A percentile compares a stretch with the other conserved stretches of the same genome.
These are phyloP conservation scores for Lordiphosa mommai DNA, from an alignment of 1,140 invertebrate species.

Conservation along the genomic window DNA sequence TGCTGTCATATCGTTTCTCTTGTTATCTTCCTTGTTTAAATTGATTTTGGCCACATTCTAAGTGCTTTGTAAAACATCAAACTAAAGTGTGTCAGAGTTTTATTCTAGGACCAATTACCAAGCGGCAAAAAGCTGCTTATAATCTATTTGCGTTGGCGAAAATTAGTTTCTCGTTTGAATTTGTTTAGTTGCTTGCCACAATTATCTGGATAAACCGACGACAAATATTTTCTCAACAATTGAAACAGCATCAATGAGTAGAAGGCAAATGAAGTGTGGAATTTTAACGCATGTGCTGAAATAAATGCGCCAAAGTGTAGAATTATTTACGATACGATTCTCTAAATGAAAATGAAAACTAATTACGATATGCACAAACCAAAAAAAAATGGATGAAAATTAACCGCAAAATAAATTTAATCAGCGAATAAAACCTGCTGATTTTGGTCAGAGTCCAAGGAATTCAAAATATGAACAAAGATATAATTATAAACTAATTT, in stretches of 20 bases:
- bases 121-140: slow-evolving; percentile 9
- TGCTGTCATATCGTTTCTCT: slow-evolving; percentile 46
- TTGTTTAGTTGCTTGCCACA: slow-evolving; percentile 14
- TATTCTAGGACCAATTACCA: background rate
- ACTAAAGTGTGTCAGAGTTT: background rate
- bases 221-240: slow-evolving; percentile 1
- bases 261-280: slow-evolving; percentile 1
- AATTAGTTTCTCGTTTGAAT: slow-evolving; percentile 5
- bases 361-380: slow-evolving; percentile 13
- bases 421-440: too few species aligned
- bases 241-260: background rate
- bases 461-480: too few species aligned
- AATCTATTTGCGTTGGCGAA: background rate
- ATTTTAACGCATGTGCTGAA: slow-evolving; percentile 13
- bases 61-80: slow-evolving; percentile 22
- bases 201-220: background rate
- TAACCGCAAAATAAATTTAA: background rate
- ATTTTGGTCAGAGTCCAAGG: too few species aligned
- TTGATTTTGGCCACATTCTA: slow-evolving; percentile 21
- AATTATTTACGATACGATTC: background rate
- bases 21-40: slow-evolving; percentile 21
- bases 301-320: slow-evolving; percentile 7
- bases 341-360: slow-evolving; percentile 9
- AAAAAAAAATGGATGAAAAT: slow-evolving; percentile 19
- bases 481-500: too few species aligned